Percentiles rank a stretch among this genome's conserved stretches.
Evolutionary conservation across 2,888 invertebrate species (phyloP).

Genomic region (Drosophila limbata): DNA sequence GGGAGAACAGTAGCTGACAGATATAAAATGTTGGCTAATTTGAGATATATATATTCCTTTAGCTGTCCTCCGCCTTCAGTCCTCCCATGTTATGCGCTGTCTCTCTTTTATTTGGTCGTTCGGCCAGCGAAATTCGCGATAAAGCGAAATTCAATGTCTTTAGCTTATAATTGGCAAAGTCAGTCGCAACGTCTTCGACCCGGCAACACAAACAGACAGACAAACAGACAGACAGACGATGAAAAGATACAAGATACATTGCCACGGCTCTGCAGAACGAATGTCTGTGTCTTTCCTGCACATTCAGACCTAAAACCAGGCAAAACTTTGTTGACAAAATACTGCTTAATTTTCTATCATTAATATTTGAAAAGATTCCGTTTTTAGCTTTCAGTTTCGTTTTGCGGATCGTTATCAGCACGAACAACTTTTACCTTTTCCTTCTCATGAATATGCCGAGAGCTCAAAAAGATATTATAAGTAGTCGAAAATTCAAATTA

Average conservation of each 20-base stretch:
- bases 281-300: slow-evolving; percentile 3
- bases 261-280: slow-evolving; percentile 24
- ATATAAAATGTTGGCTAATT: slow-evolving; percentile 84
- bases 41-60: slow-evolving; percentile 69
- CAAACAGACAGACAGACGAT: slow-evolving; percentile 38
- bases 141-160: slow-evolving; percentile 81
- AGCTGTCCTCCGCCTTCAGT: slow-evolving; percentile 14
- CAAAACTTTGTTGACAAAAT: slow-evolving; percentile 62
- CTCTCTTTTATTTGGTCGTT: slow-evolving; percentile 62
- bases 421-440: slow-evolving; percentile 49
- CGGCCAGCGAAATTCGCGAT: slow-evolving; percentile 70
- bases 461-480: slow-evolving; percentile 34
- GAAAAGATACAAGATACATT: slow-evolving; percentile 69
- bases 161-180: slow-evolving; percentile 78
- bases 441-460: slow-evolving; percentile 45
- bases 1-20: slow-evolving; percentile 85
- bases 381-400: slow-evolving; percentile 44
- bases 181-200: slow-evolving; percentile 43
- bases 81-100: slow-evolving; percentile 26
- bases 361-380: slow-evolving; percentile 69
- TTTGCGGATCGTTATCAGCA: slow-evolving; percentile 56
- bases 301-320: slow-evolving; percentile 8
- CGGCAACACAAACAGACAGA: slow-evolving; percentile 14
- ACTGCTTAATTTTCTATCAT: slow-evolving; percentile 76
- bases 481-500: slow-evolving; percentile 63